phyloP scores from a whole-genome alignment of 2,113 vertebrate genomes.

The Caranx melampygus region DNA sequence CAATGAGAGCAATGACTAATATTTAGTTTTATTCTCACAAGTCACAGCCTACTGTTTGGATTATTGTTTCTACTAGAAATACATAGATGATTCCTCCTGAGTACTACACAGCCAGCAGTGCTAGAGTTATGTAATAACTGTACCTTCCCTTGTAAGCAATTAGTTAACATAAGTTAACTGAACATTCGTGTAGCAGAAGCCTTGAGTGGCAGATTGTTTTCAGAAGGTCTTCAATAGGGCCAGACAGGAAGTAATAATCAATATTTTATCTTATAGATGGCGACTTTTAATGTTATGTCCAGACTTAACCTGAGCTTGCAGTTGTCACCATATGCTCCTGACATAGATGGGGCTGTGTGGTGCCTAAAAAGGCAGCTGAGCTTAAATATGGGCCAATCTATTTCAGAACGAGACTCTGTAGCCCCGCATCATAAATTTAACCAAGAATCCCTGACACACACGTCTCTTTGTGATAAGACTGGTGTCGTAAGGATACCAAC shows the following conservation, averaged over 20 bases:
- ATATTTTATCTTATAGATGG: background rate
- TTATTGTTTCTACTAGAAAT: no score
- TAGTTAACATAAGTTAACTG: no score
- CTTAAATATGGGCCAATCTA: slow-evolving; percentile 43
- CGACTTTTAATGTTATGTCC: background rate
- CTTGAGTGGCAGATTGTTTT: background rate
- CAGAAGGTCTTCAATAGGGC: background rate
- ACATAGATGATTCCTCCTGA: no score
- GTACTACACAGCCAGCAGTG: no score
- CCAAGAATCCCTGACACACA: slow-evolving; percentile 10
- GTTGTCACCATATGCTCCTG: slow-evolving; percentile 14
- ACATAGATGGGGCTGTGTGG: slow-evolving; percentile 16
- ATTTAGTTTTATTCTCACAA: no score
- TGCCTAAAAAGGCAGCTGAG: slow-evolving; percentile 34
- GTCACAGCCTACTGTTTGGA: no score
- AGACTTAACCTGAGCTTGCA: slow-evolving; percentile 17
- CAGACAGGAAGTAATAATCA: background rate
- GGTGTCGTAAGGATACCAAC: background rate
- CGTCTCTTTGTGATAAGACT: slow-evolving; percentile 11
- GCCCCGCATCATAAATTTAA: slow-evolving; percentile 24
- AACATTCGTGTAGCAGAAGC: no score
- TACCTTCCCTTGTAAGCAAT: no score
- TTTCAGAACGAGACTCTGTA: slow-evolving; percentile 40
- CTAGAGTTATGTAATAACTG: no score
- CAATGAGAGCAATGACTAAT: no score